Conservation (phyloP, 2,113 vertebrate genomes). For the Tetrao urogallus region DNA sequence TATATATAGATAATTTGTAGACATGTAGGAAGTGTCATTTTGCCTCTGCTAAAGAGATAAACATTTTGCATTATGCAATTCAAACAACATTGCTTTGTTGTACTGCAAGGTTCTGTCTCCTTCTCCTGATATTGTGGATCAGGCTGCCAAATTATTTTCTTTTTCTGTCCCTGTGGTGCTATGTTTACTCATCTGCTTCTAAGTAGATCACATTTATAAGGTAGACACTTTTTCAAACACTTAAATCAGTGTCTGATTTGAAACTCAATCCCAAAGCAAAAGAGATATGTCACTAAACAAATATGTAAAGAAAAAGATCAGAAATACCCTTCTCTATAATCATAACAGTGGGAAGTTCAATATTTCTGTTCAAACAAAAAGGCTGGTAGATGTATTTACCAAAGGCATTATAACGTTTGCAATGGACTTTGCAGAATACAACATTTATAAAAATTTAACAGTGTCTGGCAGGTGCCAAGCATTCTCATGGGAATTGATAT, state of each 20-base stretch:
- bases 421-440: slow-evolving; percentile 71
- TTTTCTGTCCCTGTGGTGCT: background rate
- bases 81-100: background rate
- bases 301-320: slow-evolving; percentile 37
- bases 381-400: slow-evolving; percentile 76
- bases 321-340: slow-evolving; percentile 72
- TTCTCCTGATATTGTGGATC: background rate
- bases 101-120: background rate
- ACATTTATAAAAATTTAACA: slow-evolving; percentile 81
- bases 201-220: background rate
- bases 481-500: slow-evolving; percentile 62
- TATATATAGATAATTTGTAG: background rate
- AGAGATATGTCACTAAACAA: slow-evolving; percentile 31
- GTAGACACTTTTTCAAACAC: slow-evolving; percentile 28
- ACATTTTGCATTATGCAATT: background rate
- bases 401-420: slow-evolving; percentile 78
- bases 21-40: background rate
- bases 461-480: slow-evolving; percentile 54
- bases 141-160: background rate
- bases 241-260: slow-evolving; percentile 13
- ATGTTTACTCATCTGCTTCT: background rate
- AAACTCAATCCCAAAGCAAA: slow-evolving; percentile 58
- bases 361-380: slow-evolving; percentile 83
- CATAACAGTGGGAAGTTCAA: slow-evolving; percentile 75
- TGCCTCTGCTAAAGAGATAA: background rate